Percentiles rank a stretch among this genome's conserved stretches.
phyloP scores from a whole-genome alignment of 2,113 vertebrate genomes.

The Carassius gibelio region DNA sequence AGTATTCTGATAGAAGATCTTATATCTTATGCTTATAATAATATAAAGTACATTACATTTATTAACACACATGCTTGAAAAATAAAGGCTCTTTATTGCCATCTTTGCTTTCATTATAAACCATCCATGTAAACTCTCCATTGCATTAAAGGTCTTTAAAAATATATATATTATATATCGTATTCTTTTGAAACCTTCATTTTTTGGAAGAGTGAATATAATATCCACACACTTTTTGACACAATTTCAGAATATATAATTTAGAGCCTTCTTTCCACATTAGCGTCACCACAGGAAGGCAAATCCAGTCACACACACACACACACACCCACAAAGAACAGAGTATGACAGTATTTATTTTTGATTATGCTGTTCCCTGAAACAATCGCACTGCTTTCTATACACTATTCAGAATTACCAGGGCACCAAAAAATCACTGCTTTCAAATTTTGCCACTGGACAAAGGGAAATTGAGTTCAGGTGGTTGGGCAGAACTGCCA shows the following conservation, averaged over 20 bases:
- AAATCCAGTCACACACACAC: neutral
- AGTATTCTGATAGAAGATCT: neutral
- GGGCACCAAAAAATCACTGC: constrained; percentile 14
- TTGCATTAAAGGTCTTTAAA: neutral
- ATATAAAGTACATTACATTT: neutral
- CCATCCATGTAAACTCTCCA: neutral
- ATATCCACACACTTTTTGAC: neutral
- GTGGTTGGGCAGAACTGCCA: constrained; percentile 7
- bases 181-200: no score
- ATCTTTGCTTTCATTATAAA: neutral
- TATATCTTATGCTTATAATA: neutral
- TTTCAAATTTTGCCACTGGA: constrained; percentile 3
- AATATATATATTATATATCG: no score
- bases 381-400: neutral
- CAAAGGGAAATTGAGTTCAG: constrained; percentile 29
- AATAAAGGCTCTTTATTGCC: neutral
- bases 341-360: neutral
- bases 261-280: neutral
- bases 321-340: neutral
- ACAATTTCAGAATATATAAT: neutral
- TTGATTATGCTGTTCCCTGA: neutral
- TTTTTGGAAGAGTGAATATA: no score
- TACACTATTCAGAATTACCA: neutral
- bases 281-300: neutral
- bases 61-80: neutral